Base-by-base conservation (phyloP, 35 echinoderm and acorn worm species). In the Apostichopus japonicus region DNA sequence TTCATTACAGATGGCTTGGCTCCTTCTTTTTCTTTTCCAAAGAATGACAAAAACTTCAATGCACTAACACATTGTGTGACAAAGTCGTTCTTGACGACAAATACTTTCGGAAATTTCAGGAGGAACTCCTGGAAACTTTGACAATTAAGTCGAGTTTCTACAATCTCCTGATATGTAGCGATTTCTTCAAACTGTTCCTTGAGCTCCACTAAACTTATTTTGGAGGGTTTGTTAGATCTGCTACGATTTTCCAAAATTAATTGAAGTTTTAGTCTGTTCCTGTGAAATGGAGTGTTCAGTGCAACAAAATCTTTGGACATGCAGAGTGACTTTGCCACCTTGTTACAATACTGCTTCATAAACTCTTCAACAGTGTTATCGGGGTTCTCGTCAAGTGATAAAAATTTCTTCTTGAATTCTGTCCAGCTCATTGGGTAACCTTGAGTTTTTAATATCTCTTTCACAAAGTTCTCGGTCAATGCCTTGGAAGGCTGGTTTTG, bases 121-220 rank as follows among this genome's bases (percentile, higher is more conserved):
- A 84, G 54, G 55, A 84, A 84, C 1, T 58, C 81, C 53, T 19
- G 21, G 53, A 84, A 84, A 56, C 57, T 58, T 10, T 56, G 24
- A 57, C 54, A 84, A 22, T 84, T 57, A 23, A 55, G 54, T 57
- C 23, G 16, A 22, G 56, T 84, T 19, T 21, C 54, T 57, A 24
- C 16, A 4, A 84, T 84, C 24, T 84, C 81, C 57, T 84, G 10
- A 22, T 57, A 1, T 58, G 13, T 57, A 6, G 81, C 81, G 57
- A 84, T 84, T 84, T 84, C 81, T 54, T 84, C 81, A 59, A 84
- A 84, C 54, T 84, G 81, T 54, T 23, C 57, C 57, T 84, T 84
- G 7, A 84, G 57, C 7, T 84, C 23, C 57, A 10, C 23, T 17
- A 84, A 6, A 22, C 54, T 57, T n/a, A 84, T 21, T 15, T 57